Base-by-base conservation (phyloP, 1,140 invertebrate genomes). In the Drosophila quadrilineata region DNA sequence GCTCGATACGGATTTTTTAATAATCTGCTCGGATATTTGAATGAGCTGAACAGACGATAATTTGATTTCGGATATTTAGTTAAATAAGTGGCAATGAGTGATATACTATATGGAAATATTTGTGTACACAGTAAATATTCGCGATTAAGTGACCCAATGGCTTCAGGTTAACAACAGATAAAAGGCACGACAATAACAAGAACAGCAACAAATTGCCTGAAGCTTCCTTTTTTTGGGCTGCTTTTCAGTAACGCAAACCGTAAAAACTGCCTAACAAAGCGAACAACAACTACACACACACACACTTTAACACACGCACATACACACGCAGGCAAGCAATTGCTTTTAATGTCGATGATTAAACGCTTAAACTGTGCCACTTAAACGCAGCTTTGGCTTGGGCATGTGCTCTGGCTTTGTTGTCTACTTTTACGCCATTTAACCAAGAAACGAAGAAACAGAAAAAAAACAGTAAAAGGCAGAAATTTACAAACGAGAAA, bases 401-500 rank as follows among this genome's bases (percentile, higher is more conserved):
- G n/a, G n/a, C n/a, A n/a, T n/a, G n/a, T n/a, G n/a, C n/a, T n/a
- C n/a, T n/a, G 36, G 57, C 33, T 65, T 70, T 74, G 59, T 75
- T 75, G 71, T 59, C 71, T 75, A 71, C 45, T 75, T 71, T 59
- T 75, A 40, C 66, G 73, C 59, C 66, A 75, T 75, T 75, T 75
- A 75, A 65, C 66, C 59, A 40, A 70, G 40, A 60, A 56, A 31
- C n/a, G n/a, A n/a, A n/a, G n/a, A n/a, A n/a, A n/a, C n/a, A n/a
- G n/a, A n/a, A n/a, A n/a, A n/a, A n/a, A n/a, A n/a, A n/a, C n/a
- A n/a, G n/a, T n/a, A n/a, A n/a, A n/a, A n/a, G n/a, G n/a, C n/a
- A n/a, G n/a, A n/a, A n/a, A n/a, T n/a, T n/a, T n/a, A n/a, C n/a
- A n/a, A n/a, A n/a, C n/a, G n/a, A n/a, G n/a, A n/a, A n/a, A n/a